These are phyloP conservation scores for Ptychoptera contaminata DNA, from an alignment of 2,888 invertebrate species.

Conservation along the genomic window DNA sequence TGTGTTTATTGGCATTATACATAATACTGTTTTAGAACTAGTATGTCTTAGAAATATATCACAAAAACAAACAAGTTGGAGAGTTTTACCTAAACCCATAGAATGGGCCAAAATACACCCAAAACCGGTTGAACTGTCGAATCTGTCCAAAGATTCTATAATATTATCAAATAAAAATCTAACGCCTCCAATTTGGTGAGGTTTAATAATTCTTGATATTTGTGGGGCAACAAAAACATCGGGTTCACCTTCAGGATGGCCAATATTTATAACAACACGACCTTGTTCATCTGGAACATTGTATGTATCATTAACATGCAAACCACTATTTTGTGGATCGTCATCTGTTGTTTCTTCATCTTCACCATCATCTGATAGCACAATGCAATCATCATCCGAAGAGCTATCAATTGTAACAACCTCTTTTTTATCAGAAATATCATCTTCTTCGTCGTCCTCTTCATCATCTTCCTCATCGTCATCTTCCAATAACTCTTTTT, in stretches of 20 bases:
- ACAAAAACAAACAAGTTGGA: slow-evolving; percentile 89
- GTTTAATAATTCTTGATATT: slow-evolving; percentile 80
- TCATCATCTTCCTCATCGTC: slow-evolving; percentile 10
- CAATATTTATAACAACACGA: slow-evolving; percentile 81
- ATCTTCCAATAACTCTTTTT: neutral
- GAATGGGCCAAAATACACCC: slow-evolving; percentile 98
- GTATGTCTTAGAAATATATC: slow-evolving; percentile 91
- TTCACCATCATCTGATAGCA: slow-evolving; percentile 68
- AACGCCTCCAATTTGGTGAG: slow-evolving; percentile 94
- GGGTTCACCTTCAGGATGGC: slow-evolving; percentile 77
- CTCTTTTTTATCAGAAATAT: slow-evolving; percentile 15
- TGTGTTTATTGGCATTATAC: slow-evolving; percentile 98
- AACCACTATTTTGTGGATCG: slow-evolving; percentile 80
- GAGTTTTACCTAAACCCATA: slow-evolving; percentile 98
- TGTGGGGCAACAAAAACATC: slow-evolving; percentile 87
- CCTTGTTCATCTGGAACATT: slow-evolving; percentile 86
- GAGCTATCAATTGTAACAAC: slow-evolving; percentile 61
- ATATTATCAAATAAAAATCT: slow-evolving; percentile 94
- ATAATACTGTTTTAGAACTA: slow-evolving; percentile 71
- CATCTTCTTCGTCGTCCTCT: slow-evolving; percentile 6
- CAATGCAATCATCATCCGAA: slow-evolving; percentile 72
- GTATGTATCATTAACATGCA: slow-evolving; percentile 84
- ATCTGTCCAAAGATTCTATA: slow-evolving; percentile 81
- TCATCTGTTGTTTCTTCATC: slow-evolving; percentile 66
- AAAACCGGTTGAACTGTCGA: slow-evolving; percentile 76